Evolutionary conservation across 2,888 invertebrate species (phyloP).

Genomic region (Stramonita haemastoma): DNA sequence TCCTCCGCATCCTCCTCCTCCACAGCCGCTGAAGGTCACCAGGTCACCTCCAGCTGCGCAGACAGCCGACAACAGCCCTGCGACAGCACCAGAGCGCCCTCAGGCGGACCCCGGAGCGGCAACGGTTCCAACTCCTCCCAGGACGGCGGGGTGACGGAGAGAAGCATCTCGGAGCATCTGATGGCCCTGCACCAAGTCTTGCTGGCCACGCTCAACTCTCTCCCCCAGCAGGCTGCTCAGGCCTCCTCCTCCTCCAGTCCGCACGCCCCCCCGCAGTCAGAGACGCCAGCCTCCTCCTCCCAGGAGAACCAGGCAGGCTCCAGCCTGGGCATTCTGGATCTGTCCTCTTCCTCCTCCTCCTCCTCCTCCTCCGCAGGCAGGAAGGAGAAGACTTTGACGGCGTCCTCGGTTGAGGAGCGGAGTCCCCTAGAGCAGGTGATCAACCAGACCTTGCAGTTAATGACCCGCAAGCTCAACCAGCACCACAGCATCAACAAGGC

Average conservation of each 20-base stretch:
- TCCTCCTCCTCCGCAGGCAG: background rate
- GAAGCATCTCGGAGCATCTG: background rate
- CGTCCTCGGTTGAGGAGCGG: constrained; percentile 7
- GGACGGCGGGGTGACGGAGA: background rate
- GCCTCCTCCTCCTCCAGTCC: background rate
- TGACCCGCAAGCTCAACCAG: background rate
- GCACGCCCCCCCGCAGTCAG: background rate
- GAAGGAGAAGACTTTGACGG: background rate
- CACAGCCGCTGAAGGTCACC: background rate
- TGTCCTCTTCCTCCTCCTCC: background rate
- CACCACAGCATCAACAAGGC: no score
- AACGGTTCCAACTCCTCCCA: background rate
- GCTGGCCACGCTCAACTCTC: background rate
- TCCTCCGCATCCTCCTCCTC: constrained; percentile 26
- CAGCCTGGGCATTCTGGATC: background rate
- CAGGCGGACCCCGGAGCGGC: background rate
- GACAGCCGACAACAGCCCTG: background rate
- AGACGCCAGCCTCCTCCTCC: background rate
- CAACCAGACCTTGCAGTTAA: constrained; percentile 34
- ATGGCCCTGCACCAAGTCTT: background rate
- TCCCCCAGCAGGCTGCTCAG: background rate
- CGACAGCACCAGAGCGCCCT: background rate
- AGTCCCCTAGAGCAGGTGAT: constrained; percentile 38
- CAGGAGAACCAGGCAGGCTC: background rate
- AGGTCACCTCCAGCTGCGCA: background rate